Percentiles rank a stretch among this genome's conserved stretches.
These are phyloP conservation scores for Siderastrea radians DNA, from an alignment of 92 coral and sea anemone genomes.

Conservation along the genomic window DNA sequence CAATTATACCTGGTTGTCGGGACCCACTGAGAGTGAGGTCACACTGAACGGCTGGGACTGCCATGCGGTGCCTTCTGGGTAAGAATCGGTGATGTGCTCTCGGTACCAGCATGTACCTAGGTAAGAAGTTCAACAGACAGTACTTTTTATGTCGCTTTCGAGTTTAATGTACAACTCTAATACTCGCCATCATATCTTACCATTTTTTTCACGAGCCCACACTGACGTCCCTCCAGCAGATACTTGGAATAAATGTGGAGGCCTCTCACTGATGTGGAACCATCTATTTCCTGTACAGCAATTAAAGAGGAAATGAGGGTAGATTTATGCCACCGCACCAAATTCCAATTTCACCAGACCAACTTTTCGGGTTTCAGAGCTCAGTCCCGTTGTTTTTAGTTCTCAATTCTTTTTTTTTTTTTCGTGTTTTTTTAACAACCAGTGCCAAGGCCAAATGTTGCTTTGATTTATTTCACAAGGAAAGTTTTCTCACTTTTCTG, in stretches of 20 bases:
- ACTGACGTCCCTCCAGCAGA: constrained; percentile 91
- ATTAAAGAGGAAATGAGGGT: background rate
- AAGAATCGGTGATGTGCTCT: constrained; percentile 79
- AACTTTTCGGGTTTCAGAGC: too few species aligned
- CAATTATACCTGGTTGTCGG: constrained; percentile 76
- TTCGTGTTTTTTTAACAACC: too few species aligned
- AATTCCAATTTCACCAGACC: background rate
- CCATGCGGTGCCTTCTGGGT: constrained; percentile 97
- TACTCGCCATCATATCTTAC: constrained; percentile 47
- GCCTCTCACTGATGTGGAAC: constrained; percentile 90
- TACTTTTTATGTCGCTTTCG: too few species aligned
- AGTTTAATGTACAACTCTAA: background rate
- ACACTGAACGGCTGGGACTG: constrained; percentile 61
- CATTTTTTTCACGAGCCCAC: constrained; percentile 92
- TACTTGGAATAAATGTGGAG: constrained; percentile 77
- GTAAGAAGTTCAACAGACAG: background rate
- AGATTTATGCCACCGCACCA: background rate
- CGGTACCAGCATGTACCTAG: constrained; percentile 83
- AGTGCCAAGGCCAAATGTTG: too few species aligned
- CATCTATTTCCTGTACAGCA: constrained; percentile 78
- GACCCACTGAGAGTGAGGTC: constrained; percentile 78
- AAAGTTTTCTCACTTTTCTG: too few species aligned
- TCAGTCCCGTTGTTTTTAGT: background rate
- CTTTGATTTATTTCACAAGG: too few species aligned
- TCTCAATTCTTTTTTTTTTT: background rate